phyloP scores from a whole-genome alignment of 1,140 invertebrate species.

The Ylistrum balloti region DNA sequence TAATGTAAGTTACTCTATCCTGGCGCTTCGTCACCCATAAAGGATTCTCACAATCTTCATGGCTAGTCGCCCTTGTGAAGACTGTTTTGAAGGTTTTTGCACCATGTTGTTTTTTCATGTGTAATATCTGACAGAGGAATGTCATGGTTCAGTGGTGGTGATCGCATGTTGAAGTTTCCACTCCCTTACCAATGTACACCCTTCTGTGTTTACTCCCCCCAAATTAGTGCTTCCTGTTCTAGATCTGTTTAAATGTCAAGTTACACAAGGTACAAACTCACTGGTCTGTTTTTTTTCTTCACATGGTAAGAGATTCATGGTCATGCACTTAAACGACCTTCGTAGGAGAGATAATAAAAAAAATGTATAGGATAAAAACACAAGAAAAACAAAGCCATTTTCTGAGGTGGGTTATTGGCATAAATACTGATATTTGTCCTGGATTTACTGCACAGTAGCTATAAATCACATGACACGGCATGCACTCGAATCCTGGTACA shows the following conservation, averaged over 20 bases:
- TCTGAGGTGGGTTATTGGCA: background rate
- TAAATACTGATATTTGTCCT: constrained; percentile 34
- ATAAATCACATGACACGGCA: constrained; percentile 11
- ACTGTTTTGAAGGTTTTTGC: background rate
- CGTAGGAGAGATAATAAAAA: constrained; percentile 7
- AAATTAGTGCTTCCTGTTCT: constrained; percentile 28
- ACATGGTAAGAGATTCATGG: constrained; percentile 33
- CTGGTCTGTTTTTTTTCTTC: background rate
- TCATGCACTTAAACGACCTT: constrained; percentile 22
- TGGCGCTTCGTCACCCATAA: background rate
- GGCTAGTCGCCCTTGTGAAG: background rate
- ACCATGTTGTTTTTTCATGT: background rate
- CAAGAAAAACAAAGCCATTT: background rate
- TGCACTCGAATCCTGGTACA: constrained; percentile 13
- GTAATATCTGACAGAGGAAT: constrained; percentile 14
- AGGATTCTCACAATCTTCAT: background rate
- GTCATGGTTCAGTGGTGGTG: background rate
- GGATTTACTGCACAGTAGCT: background rate
- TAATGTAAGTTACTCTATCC: background rate
- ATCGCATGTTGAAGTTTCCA: background rate
- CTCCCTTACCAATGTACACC: background rate
- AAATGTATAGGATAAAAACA: background rate
- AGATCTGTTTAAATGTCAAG: constrained; percentile 35
- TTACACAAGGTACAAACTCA: constrained; percentile 34
- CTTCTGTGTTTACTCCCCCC: background rate